Percentiles rank a stretch among this genome's conserved stretches.
Conservation (phyloP, 1,140 invertebrate species). For the Orius laevigatus region DNA sequence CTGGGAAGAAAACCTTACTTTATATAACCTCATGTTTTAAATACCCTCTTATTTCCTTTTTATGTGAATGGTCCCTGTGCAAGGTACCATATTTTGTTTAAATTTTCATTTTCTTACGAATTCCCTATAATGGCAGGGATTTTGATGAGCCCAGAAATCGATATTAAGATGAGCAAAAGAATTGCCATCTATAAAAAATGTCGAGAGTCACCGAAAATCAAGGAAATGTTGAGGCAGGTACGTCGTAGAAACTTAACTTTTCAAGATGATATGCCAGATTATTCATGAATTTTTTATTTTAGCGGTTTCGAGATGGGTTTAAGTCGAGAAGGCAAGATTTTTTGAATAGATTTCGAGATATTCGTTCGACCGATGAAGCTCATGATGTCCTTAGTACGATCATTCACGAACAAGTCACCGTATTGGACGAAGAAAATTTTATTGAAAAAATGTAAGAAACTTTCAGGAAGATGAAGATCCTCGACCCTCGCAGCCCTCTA, state of each 20-base stretch:
- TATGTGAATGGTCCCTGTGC: too few relatives aligned
- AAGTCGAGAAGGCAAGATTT: neutral
- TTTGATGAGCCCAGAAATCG: conserved; percentile 21
- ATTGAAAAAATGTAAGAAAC: too few relatives aligned
- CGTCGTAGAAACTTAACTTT: conserved; percentile 12
- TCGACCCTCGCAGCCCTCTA: too few relatives aligned
- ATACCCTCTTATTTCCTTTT: too few relatives aligned
- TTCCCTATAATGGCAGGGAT: conserved; percentile 18
- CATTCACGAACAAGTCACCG: too few relatives aligned
- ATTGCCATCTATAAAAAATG: conserved; percentile 25
- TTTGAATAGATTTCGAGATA: neutral
- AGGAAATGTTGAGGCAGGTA: conserved; percentile 29
- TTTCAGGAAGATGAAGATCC: too few relatives aligned
- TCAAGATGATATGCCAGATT: conserved; percentile 8
- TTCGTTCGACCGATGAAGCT: neutral
- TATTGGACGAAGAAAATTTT: too few relatives aligned
- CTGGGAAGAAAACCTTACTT: too few relatives aligned
- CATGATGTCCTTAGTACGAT: too few relatives aligned
- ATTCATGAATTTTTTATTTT: neutral
- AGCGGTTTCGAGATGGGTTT: neutral
- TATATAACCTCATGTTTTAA: too few relatives aligned
- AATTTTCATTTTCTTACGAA: neutral
- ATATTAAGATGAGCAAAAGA: conserved; percentile 23
- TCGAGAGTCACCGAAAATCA: conserved; percentile 28
- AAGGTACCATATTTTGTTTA: too few relatives aligned